A percentile compares a stretch with the other conserved stretches of the same genome.
Evolutionary conservation across 2,888 invertebrate species (phyloP).

Genomic region (Magallana nippona): DNA sequence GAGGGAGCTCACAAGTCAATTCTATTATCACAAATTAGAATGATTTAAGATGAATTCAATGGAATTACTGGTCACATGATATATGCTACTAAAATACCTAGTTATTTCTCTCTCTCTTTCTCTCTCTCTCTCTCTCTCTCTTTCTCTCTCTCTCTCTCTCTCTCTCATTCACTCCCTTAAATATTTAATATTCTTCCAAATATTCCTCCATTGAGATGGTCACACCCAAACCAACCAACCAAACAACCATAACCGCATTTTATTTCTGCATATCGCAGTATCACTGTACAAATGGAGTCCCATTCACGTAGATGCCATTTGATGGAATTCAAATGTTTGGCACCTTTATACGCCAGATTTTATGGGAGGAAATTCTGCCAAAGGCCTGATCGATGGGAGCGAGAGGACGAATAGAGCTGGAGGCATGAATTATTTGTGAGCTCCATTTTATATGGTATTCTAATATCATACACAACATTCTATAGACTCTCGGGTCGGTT

Average conservation of each 20-base stretch:
- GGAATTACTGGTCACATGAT: background rate
- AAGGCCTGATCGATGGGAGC: background rate
- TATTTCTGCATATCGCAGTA: too few species aligned
- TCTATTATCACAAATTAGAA: background rate
- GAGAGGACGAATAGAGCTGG: background rate
- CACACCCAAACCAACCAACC: too few species aligned
- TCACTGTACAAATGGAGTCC: too few species aligned
- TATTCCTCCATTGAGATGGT: too few species aligned
- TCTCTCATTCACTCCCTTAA: slow-evolving; percentile 2
- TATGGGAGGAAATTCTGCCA: background rate
- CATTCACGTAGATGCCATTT: too few species aligned
- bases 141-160: slow-evolving; percentile 6
- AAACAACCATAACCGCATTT: too few species aligned
- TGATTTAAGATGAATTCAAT: background rate
- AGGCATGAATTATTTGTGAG: slow-evolving; percentile 26
- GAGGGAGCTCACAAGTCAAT: slow-evolving; percentile 9
- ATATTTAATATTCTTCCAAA: too few species aligned
- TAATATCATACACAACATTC: background rate
- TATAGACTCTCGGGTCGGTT: background rate
- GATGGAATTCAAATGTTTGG: slow-evolving; percentile 24
- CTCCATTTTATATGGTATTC: slow-evolving; percentile 7
- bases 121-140: slow-evolving; percentile 22
- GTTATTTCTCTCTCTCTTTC: slow-evolving; percentile 3
- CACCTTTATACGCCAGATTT: background rate
- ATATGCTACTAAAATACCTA: background rate